Evolutionary conservation across 2,797 vertebrate genomes (phyloP), one percentile per base, ranked within the genome.

Genomic region (Sitta carolinensis): DNA sequence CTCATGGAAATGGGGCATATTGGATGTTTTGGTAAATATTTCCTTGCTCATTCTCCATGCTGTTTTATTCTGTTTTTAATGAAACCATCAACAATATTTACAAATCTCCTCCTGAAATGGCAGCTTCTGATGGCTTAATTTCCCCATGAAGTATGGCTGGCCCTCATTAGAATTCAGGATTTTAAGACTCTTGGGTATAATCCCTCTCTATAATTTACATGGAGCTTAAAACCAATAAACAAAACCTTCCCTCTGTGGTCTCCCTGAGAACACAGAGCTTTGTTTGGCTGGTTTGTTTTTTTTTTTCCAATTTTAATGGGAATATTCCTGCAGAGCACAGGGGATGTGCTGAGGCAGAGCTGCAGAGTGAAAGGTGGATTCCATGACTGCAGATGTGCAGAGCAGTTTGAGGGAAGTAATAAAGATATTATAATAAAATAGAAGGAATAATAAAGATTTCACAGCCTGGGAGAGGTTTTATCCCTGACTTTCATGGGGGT

Each of bases 41-140:
- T 95, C 70, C 92, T 89, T 82, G 82, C 61, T 94, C 72, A 13
- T 90, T 96, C 72, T 92, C 76, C 17, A 7, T 26, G 42, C 32
- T 84, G 22, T 62, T 95, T 94, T 89, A 93, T 93, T 83, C 64
- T 82, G 78, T 50, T 96, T 92, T 95, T 96, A 95, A 91, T 95
- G 72, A 61, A 95, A 88, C 61, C 59, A 82, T 94, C 84, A 94
- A 83, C 90, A 95, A 89, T 70, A 36, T 89, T 95, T 94, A 90
- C 93, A 96, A 89, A 96, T 94, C 78, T 87, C 68, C 66, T 74
- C 91, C 75, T 85, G 85, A 87, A 95, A 95, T 78, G 50, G 85
- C 85, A 91, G 21, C 25, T 95, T 89, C 55, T 91, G 89, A 94
- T 82, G 81, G 80, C 66, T 92, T 97, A 72, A 92, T 96, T 94